Base-by-base conservation (phyloP, 2,888 invertebrate species). In the Thumatha senex region DNA sequence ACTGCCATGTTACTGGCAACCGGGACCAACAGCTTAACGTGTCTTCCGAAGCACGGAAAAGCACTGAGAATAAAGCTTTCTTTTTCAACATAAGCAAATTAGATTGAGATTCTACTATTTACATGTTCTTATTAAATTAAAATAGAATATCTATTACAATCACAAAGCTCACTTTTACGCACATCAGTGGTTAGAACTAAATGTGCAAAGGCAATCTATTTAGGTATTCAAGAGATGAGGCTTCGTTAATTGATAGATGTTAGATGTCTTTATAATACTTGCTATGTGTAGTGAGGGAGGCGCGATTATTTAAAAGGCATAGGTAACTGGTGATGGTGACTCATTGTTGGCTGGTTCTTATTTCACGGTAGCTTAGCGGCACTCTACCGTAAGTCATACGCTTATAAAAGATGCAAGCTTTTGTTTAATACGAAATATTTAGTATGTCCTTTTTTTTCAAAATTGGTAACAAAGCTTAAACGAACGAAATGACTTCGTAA, bases 361-460 rank as follows among this genome's bases (percentile, higher is more conserved):
- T 88, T 89, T 87, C 88, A 88, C 82, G 85, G 81, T 76, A 74
- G 78, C 81, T 89, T 86, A 85, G 72, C 72, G 38, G 36, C 70
- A 59, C 56, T 63, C 63, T 63, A 61, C 58, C 60, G 48, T 53
- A 54, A 44, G 43, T 8, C 57, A 54, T 62, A 56, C 71, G 64
- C 61, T 66, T 24, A 35, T 49, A 55, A 58, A 51, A 39, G 54
- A 70, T 70, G 67, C 70, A 48, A 54, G 48, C 43, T 60, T 61
- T 52, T 30, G n/a, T 34, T 46, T 7, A 1, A 4, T 34, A 8
- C 18, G 3, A 24, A 24, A 24, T 24, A 5, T 24, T 24, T 24
- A n/a, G n/a, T n/a, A n/a, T n/a, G n/a, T n/a, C n/a, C n/a, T n/a
- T n/a, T n/a, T n/a, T n/a, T n/a, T n/a, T n/a, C n/a, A n/a, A n/a